These are phyloP conservation scores for Otis tarda DNA, from an alignment of 2,113 vertebrate species.

Conservation along the genomic window DNA sequence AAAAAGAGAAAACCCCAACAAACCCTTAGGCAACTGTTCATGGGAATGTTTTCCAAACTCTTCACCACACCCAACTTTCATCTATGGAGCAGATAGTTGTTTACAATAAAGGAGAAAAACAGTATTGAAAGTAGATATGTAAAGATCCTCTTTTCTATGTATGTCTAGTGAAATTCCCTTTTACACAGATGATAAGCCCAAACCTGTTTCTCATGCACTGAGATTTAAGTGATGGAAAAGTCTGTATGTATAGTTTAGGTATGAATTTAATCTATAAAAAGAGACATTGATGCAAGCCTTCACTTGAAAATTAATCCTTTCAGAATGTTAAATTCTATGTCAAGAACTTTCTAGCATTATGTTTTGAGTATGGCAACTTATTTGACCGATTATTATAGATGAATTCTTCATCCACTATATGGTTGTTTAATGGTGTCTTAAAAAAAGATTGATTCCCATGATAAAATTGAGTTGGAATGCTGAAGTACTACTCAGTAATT, in stretches of 20 bases:
- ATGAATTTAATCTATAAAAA: background rate
- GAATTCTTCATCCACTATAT: background rate
- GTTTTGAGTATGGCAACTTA: background rate
- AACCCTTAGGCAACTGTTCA: background rate
- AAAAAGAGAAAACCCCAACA: background rate
- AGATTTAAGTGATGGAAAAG: background rate
- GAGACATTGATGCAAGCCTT: background rate
- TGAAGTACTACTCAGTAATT: background rate
- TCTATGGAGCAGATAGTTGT: background rate
- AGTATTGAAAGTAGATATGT: background rate
- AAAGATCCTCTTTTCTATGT: background rate
- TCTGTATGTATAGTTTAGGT: background rate
- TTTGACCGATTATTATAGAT: background rate
- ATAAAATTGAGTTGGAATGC: conserved; percentile 24
- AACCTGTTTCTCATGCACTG: background rate
- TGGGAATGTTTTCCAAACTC: background rate
- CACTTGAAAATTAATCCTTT: background rate
- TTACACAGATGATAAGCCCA: rapidly evolving
- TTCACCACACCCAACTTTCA: background rate
- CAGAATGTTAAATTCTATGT: background rate
- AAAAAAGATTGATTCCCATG: conserved; percentile 23
- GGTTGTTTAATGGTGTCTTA: conserved; percentile 1
- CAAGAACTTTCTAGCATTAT: background rate
- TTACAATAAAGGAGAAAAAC: background rate
- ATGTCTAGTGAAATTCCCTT: background rate